Evolutionary conservation across 2,888 invertebrate species (phyloP), one percentile per base, ranked within the genome.

Genomic region (Pandemis heparana): DNA sequence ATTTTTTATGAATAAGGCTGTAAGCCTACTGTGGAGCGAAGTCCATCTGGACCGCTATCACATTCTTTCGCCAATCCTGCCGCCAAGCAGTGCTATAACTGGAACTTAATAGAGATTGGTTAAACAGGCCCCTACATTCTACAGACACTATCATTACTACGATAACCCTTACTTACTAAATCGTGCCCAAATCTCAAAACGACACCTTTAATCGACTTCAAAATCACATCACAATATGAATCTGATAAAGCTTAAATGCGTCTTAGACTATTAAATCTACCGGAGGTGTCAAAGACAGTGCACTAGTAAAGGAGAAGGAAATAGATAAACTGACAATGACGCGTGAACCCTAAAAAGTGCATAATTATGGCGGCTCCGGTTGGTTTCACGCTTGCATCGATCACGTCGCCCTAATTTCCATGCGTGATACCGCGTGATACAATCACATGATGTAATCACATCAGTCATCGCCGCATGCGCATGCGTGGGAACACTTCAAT

Each of bases 371-470:
- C 43, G 43, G 0, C 43, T 43, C 43, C 43, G 43, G 43, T 43
- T 12, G 43, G 43, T 43, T 48, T 7, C 2, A 10, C 23, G 23
- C 12, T 14, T 16, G 41, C 46, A 10, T 7, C 32, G 16, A 59
- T 56, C 64, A 61, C 41, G 60, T 60, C 46, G 60, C 51, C 46
- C 43, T 61, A 61, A 71, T 71, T 66, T 51, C 71, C 71, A 67
- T 61, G n/a, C 43, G 41, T 61, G 51, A 16, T 53, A 23, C 39
- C 18, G 12, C 12, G 12, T 10, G 43, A 12, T 43, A 43, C 43
- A 43, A 43, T 12, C 43, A 32, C 43, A 5, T 43, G 43, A 43
- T 43, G 12, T 43, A 12, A 51, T 51, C 66, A 43, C 62, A 72
- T 60, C 65, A n/a, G 38, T 32, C 39, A 10, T 32, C 39, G 6